These are phyloP conservation scores for Andrena marginata DNA, from an alignment of 2,888 invertebrate genomes.

Conservation along the genomic window DNA sequence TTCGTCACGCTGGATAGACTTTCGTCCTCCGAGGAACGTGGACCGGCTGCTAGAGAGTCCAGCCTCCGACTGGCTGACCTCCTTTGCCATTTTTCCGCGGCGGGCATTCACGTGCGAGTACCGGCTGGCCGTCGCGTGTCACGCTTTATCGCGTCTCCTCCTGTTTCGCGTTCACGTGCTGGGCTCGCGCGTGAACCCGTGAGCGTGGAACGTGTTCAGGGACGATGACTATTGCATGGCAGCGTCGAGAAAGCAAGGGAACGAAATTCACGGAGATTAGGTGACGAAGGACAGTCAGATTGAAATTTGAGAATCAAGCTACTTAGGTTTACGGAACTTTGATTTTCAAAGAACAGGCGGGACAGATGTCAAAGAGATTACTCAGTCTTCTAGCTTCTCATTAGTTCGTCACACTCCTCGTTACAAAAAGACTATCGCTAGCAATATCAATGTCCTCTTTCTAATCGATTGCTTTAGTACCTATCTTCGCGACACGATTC, in stretches of 20 bases:
- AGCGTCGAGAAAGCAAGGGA: neutral
- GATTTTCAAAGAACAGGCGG: no score
- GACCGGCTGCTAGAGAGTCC: constrained; percentile 7
- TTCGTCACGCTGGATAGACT: constrained; percentile 50
- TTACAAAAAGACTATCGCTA: neutral
- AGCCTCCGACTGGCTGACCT: constrained; percentile 31
- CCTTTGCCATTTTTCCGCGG: constrained; percentile 25
- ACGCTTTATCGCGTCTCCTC: constrained; percentile 48
- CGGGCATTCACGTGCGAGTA: constrained; percentile 46
- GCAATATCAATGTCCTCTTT: neutral
- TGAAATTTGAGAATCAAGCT: no score
- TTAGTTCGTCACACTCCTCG: neutral
- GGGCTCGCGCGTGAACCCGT: constrained; percentile 8
- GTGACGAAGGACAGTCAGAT: no score
- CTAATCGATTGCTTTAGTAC: neutral
- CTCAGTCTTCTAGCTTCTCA: neutral
- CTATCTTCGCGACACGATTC: constrained; percentile 14
- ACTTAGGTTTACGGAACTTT: no score
- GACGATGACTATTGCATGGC: neutral
- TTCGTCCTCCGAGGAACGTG: constrained; percentile 40
- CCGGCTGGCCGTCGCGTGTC: constrained; percentile 52
- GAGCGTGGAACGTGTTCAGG: neutral
- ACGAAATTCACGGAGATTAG: no score
- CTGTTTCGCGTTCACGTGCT: constrained; percentile 40
- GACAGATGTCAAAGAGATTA: no score